These are phyloP conservation scores for Trichomycterus rosablanca DNA, from an alignment of 2,113 vertebrate genomes.

Conservation along the genomic window DNA sequence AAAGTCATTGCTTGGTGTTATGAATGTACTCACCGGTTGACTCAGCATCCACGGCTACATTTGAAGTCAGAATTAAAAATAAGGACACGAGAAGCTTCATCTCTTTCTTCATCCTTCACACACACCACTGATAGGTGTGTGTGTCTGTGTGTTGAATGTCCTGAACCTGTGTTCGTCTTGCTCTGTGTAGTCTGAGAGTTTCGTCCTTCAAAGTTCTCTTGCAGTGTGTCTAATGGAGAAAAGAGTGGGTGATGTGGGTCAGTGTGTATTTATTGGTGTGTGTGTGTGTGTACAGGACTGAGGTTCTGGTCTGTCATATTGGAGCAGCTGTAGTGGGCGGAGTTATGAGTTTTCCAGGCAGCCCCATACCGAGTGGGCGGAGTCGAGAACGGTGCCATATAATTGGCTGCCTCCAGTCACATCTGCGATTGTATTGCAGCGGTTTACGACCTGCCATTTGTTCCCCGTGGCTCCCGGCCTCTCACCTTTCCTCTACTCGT, in stretches of 20 bases:
- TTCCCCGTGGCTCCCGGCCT: slow-evolving; percentile 18
- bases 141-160: slow-evolving; percentile 34
- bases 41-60: slow-evolving; percentile 57
- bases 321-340: slow-evolving; percentile 43
- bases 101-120: slow-evolving; percentile 26
- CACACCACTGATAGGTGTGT: slow-evolving; percentile 24
- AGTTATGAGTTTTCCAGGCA: slow-evolving; percentile 37
- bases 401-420: slow-evolving; percentile 7
- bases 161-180: not conserved
- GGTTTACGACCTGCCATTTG: slow-evolving; percentile 30
- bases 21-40: slow-evolving; percentile 53
- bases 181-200: not conserved
- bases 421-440: slow-evolving; percentile 27
- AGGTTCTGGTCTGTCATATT: slow-evolving; percentile 29
- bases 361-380: slow-evolving; percentile 30
- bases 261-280: slow-evolving; percentile 35
- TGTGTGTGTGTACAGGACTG: slow-evolving; percentile 32
- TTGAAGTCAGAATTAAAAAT: slow-evolving; percentile 68
- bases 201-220: not conserved
- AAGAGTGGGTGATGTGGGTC: slow-evolving; percentile 25
- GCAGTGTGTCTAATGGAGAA: slow-evolving; percentile 26
- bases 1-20: no score
- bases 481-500: slow-evolving; percentile 6
- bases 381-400: not conserved
- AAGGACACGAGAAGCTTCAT: slow-evolving; percentile 53